phyloP scores from a whole-genome alignment of 2,113 vertebrate species.

The Aldabrachelys gigantea region DNA sequence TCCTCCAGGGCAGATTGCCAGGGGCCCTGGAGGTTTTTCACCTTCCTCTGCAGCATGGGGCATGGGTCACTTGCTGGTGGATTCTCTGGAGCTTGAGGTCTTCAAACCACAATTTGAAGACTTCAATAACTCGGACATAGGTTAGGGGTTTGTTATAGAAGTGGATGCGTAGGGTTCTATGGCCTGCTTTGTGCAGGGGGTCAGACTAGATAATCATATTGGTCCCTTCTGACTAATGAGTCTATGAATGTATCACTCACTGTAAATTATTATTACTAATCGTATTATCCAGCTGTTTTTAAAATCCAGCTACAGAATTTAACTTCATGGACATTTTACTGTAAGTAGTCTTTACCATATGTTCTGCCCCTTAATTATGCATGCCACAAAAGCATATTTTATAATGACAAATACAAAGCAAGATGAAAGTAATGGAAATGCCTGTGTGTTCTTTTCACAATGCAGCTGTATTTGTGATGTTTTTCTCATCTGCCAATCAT shows the following conservation, averaged over 20 bases:
- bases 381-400: conserved; percentile 21
- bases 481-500: conserved; percentile 42
- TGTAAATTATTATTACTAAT: neutral
- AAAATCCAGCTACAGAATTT: neutral
- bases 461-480: neutral
- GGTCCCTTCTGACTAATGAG: no score
- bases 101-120: no score
- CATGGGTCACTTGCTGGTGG: no score
- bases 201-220: no score
- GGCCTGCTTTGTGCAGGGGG: no score
- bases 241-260: neutral
- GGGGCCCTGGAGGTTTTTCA: no score
- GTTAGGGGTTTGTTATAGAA: no score
- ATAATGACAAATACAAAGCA: conserved; percentile 34
- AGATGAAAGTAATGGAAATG: conserved; percentile 68
- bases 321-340: neutral
- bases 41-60: no score
- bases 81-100: no score
- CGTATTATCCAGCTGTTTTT: neutral
- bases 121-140: no score
- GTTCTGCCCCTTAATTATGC: conserved; percentile 24
- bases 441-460: conserved; percentile 36
- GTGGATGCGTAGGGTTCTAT: no score
- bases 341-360: conserved; percentile 26
- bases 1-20: no score